phyloP scores from a whole-genome alignment of 2,888 invertebrate genomes.

The Plusia festucae region DNA sequence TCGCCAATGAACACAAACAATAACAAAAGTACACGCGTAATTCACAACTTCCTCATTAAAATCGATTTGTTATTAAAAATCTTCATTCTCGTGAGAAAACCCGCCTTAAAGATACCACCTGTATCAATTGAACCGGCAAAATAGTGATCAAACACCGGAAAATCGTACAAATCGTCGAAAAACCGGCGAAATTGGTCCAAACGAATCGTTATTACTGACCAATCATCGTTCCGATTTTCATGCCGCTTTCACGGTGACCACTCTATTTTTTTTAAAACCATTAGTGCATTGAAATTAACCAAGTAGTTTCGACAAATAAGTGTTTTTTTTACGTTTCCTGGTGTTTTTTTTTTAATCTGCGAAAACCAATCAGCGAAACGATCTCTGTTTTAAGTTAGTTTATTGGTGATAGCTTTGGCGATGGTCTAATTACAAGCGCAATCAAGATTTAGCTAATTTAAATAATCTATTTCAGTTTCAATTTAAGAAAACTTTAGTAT shows the following conservation, averaged over 20 bases:
- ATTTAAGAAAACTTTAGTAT: neutral
- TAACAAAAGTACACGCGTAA: conserved; percentile 66
- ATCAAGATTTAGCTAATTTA: conserved; percentile 36
- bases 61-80: conserved; percentile 72
- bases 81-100: conserved; percentile 85
- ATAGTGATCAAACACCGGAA: conserved; percentile 85
- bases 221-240: conserved; percentile 76
- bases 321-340: conserved; percentile 58
- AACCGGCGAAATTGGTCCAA: conserved; percentile 84
- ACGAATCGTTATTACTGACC: conserved; percentile 78
- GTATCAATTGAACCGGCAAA: conserved; percentile 85
- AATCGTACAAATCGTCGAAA: conserved; percentile 86
- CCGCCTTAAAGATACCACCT: conserved; percentile 76
- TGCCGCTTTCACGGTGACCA: conserved; percentile 80
- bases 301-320: conserved; percentile 70
- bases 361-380: conserved; percentile 51
- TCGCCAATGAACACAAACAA: conserved; percentile 56
- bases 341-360: conserved; percentile 55
- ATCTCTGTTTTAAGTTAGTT: conserved; percentile 49
- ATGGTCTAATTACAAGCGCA: conserved; percentile 52
- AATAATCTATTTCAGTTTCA: conserved; percentile 25
- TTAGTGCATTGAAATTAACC: conserved; percentile 84
- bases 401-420: conserved; percentile 41
- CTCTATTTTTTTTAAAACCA: conserved; percentile 76
- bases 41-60: conserved; percentile 78